Percentiles rank a stretch among this genome's conserved stretches.
phyloP scores from a whole-genome alignment of 1,140 invertebrate species.

The Cyphomyrmex costatus region DNA sequence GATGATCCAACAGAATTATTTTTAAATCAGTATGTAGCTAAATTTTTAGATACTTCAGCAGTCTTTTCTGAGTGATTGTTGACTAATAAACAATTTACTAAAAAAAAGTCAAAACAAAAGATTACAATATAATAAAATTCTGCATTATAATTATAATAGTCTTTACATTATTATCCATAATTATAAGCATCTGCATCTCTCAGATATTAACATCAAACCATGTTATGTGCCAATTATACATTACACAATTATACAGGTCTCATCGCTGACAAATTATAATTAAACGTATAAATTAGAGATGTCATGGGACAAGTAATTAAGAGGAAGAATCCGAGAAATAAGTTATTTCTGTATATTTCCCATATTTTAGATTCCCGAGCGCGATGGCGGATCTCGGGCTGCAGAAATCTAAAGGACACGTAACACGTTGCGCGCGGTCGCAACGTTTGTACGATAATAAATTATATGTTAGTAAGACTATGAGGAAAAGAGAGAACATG shows the following conservation, averaged over 20 bases:
- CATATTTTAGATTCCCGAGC: not conserved
- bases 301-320: not conserved
- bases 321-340: not conserved
- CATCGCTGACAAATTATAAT: not conserved
- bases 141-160: not conserved
- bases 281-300: not conserved
- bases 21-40: too few relatives aligned
- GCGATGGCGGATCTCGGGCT: not conserved
- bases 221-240: not conserved
- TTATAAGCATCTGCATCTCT: not conserved
- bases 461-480: conserved; percentile 16
- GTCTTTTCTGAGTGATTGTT: too few relatives aligned
- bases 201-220: not conserved
- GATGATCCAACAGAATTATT: too few relatives aligned
- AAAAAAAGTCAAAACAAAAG: not conserved
- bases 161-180: not conserved
- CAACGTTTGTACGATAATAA: conserved; percentile 35
- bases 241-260: conserved; percentile 2
- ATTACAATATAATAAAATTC: not conserved
- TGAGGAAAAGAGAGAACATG: conserved; percentile 35
- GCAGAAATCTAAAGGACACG: conserved; percentile 1
- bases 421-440: conserved; percentile 35
- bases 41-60: too few relatives aligned
- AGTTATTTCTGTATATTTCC: not conserved
- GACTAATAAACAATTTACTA: too few relatives aligned